These are phyloP conservation scores for Macrocentrus cingulum DNA, from an alignment of 1,140 invertebrate genomes.

Conservation along the genomic window DNA sequence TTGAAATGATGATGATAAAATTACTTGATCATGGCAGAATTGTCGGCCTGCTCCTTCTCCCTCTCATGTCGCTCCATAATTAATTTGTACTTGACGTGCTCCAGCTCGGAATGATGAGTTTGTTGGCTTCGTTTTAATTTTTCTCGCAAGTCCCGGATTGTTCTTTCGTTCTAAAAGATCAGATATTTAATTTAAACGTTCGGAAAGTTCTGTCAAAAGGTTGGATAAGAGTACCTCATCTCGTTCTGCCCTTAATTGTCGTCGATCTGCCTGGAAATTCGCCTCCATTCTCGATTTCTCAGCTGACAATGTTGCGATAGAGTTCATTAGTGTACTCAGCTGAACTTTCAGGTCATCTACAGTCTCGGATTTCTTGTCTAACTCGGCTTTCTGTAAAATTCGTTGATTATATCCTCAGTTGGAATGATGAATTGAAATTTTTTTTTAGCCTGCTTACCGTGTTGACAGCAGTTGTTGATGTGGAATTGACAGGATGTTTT, in stretches of 20 bases:
- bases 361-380: slow-evolving; percentile 36
- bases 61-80: slow-evolving; percentile 75
- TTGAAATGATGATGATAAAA: neutral
- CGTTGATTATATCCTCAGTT: no score
- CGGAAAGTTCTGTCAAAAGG: slow-evolving; percentile 31
- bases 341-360: slow-evolving; percentile 59
- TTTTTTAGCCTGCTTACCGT: no score
- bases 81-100: slow-evolving; percentile 71
- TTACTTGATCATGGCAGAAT: slow-evolving; percentile 68
- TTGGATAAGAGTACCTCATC: slow-evolving; percentile 54
- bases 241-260: slow-evolving; percentile 69
- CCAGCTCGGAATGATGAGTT: slow-evolving; percentile 64
- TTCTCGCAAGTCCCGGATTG: slow-evolving; percentile 64
- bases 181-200: slow-evolving; percentile 5
- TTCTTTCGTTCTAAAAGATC: slow-evolving; percentile 65
- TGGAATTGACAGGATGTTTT: no score
- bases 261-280: slow-evolving; percentile 78
- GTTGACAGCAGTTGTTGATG: no score
- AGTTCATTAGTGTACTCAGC: slow-evolving; percentile 71
- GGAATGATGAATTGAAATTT: no score
- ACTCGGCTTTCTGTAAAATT: slow-evolving; percentile 13
- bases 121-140: slow-evolving; percentile 63
- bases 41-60: slow-evolving; percentile 76
- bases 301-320: slow-evolving; percentile 74
- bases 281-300: slow-evolving; percentile 84